Evolutionary conservation across 2,888 invertebrate species (phyloP), one percentile per base, ranked within the genome.

Genomic region (Yponomeuta evonymella): DNA sequence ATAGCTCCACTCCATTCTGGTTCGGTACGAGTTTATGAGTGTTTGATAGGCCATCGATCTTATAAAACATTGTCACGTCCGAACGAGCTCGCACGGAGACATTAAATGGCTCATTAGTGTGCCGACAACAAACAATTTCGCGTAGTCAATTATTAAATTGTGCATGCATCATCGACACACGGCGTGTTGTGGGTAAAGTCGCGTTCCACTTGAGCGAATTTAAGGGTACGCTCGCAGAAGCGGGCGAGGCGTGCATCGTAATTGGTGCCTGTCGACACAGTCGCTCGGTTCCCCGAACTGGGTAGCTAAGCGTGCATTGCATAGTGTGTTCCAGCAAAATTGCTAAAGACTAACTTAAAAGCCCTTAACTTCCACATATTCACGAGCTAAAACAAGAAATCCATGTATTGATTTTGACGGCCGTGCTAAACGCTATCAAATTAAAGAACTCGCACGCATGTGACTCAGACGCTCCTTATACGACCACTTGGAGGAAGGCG

Each of bases 131-230:
- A 70, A 70, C 70, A 63, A 65, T 70, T 70, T 64, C 58, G 70
- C 67, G 66, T 15, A 63, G 48, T 48, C 81, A 79, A 79, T 81
- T 79, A 84, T 84, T 83, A 83, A 80, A 84, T 84, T 80, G 75
- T 82, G 79, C 81, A 84, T 81, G 83, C 79, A 79, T 77, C 73
- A 73, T 77, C 73, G 73, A 78, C 79, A 79, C 83, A 84, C 83
- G 81, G 80, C 23, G 48, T 80, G 81, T 80, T 82, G 80, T 81
- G 78, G 79, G 80, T 81, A 79, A 78, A 80, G 76, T 79, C 77
- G 79, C 83, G 79, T 82, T 83, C 79, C 82, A 81, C 81, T 83
- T 83, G 82, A 80, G 79, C 84, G 79, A 86, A 85, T 86, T 83
- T 79, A 73, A 74, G 79, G 78, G 82, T 84, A 81, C 80, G 80